These are phyloP conservation scores for Mimas tiliae DNA, from an alignment of 2,888 invertebrate species.

Conservation along the genomic window DNA sequence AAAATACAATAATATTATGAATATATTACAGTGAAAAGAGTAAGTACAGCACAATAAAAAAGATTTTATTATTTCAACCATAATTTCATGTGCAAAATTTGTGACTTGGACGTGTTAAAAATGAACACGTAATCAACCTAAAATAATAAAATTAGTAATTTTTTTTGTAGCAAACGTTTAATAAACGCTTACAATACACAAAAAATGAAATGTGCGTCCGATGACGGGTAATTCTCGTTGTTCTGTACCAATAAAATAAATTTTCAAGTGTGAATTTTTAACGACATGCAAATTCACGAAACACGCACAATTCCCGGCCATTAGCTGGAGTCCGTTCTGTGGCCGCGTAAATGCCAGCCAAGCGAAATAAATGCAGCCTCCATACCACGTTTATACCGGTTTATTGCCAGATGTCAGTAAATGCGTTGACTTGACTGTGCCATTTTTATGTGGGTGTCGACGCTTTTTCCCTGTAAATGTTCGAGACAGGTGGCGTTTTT, in stretches of 20 bases:
- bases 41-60: too few species aligned
- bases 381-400: slow-evolving; percentile 46
- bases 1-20: too few species aligned
- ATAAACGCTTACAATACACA: slow-evolving; percentile 18
- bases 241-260: slow-evolving; percentile 45
- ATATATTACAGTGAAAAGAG: too few species aligned
- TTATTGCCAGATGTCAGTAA: slow-evolving; percentile 47
- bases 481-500: background rate
- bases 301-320: slow-evolving; percentile 39
- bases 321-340: slow-evolving; percentile 37
- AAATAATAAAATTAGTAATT: background rate
- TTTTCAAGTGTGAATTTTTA: slow-evolving; percentile 46
- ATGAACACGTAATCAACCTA: background rate
- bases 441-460: slow-evolving; percentile 5
- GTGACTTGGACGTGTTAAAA: too few species aligned
- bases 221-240: slow-evolving; percentile 24
- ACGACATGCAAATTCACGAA: slow-evolving; percentile 45
- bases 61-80: too few species aligned
- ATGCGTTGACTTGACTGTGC: slow-evolving; percentile 37
- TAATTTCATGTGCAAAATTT: background rate
- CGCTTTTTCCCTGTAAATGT: background rate
- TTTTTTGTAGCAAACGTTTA: background rate
- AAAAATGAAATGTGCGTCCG: slow-evolving; percentile 18
- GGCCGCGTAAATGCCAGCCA: slow-evolving; percentile 43
- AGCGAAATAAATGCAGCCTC: slow-evolving; percentile 49